Evolutionary conservation across 1,140 invertebrate species (phyloP).

Genomic region (Conus betulinus): DNA sequence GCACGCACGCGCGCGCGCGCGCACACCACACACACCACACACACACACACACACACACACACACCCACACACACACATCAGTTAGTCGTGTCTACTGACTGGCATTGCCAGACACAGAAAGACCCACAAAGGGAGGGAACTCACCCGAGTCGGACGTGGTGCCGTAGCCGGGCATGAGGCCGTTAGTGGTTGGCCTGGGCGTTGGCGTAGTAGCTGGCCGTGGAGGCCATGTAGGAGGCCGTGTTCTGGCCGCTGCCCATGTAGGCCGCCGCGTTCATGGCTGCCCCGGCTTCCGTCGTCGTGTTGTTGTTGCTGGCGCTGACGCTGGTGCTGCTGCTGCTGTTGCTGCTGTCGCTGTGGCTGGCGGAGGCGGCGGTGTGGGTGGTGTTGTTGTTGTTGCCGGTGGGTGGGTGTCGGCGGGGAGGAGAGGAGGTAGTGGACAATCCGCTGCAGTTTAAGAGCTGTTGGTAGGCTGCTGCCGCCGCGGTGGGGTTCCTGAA

Average conservation of each 20-base stretch:
- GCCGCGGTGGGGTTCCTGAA: slow-evolving; percentile 21
- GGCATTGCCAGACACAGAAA: no score
- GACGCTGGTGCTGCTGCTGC: background rate
- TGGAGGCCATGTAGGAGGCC: slow-evolving; percentile 29
- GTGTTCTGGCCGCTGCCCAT: slow-evolving; percentile 29
- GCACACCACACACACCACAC: no score
- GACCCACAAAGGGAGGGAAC: background rate
- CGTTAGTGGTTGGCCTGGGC: slow-evolving; percentile 20
- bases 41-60: no score
- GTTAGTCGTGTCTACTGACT: no score
- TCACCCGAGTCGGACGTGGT: slow-evolving; percentile 6
- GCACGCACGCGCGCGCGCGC: no score
- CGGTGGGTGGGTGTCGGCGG: background rate
- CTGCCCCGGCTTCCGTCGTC: background rate
- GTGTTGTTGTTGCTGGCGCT: background rate
- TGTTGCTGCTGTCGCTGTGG: background rate
- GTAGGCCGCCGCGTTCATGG: slow-evolving; percentile 19
- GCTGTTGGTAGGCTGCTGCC: slow-evolving; percentile 23
- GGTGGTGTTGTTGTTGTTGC: background rate
- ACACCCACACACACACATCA: no score
- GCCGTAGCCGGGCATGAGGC: background rate
- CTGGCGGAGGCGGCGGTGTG: background rate
- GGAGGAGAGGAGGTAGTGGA: background rate
- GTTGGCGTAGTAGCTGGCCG: slow-evolving; percentile 24
- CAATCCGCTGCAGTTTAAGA: background rate